Percentiles rank a stretch among this genome's conserved stretches.
Conservation (phyloP, 2,888 invertebrate genomes). For the Andrena bicolor region DNA sequence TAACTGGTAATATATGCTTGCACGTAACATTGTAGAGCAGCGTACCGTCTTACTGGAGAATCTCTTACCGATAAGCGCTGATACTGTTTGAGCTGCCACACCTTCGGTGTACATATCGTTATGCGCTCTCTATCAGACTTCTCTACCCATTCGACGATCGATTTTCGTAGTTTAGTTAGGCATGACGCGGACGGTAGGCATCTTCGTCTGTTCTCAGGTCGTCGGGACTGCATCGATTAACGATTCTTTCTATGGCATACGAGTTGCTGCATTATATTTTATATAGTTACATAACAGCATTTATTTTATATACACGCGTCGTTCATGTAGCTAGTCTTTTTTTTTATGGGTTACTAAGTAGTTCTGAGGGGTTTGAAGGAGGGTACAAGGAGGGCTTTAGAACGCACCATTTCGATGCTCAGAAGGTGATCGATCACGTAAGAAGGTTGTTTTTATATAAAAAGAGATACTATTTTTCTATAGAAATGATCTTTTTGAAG, state of each 20-base stretch:
- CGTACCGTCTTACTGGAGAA: constrained; percentile 81
- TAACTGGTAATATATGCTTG: constrained; percentile 93
- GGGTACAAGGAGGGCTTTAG: too few species aligned
- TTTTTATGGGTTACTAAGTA: too few species aligned
- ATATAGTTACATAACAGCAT: neutral
- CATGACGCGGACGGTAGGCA: constrained; percentile 67
- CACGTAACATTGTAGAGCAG: constrained; percentile 82
- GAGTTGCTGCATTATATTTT: neutral
- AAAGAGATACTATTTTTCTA: neutral
- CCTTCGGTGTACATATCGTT: constrained; percentile 56
- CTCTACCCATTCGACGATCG: constrained; percentile 62
- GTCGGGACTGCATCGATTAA: constrained; percentile 58
- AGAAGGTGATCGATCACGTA: neutral
- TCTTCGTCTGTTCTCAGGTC: constrained; percentile 72
- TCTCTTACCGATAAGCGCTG: constrained; percentile 77
- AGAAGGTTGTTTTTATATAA: neutral
- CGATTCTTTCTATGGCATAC: neutral
- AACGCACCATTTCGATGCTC: too few species aligned
- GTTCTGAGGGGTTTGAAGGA: too few species aligned
- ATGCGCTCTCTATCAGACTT: constrained; percentile 62
- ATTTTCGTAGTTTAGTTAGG: constrained; percentile 69
- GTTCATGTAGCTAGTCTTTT: too few species aligned
- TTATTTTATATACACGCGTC: too few species aligned
- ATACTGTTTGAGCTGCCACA: constrained; percentile 64
- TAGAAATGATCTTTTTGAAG: constrained; percentile 1